phyloP scores from a whole-genome alignment of 92 coral and sea anemone species.

The Palythoa heliodiscus region DNA sequence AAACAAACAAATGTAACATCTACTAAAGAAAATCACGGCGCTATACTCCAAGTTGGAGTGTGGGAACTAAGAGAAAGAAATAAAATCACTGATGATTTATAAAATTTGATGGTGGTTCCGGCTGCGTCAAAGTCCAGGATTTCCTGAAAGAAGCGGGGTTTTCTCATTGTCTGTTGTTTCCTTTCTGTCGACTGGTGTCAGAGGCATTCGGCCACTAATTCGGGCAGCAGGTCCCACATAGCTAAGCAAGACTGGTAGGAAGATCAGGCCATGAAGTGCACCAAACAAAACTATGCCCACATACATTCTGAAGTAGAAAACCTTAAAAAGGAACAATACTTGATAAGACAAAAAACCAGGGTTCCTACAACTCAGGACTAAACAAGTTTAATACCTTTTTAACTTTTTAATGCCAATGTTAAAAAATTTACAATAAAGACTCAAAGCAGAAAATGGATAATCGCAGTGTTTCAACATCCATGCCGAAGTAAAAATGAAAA shows the following conservation, averaged over 20 bases:
- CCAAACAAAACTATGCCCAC: slow-evolving; percentile 94
- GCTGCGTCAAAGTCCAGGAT: slow-evolving; percentile 10
- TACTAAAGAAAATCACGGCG: no score
- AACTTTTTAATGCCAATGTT: no score
- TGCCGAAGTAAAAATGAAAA: no score
- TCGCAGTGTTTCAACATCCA: no score
- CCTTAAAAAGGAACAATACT: slow-evolving; percentile 63
- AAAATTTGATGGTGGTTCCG: background rate
- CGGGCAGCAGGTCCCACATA: slow-evolving; percentile 82
- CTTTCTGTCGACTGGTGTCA: slow-evolving; percentile 9
- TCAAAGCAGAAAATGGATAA: no score
- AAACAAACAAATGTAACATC: no score
- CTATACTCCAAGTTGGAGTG: no score
- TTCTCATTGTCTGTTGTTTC: background rate
- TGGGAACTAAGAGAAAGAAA: background rate
- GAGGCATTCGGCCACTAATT: slow-evolving; percentile 6
- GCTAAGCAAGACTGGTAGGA: slow-evolving; percentile 90
- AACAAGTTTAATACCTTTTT: no score
- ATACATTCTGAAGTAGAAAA: slow-evolving; percentile 99
- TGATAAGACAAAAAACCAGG: background rate
- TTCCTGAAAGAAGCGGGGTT: slow-evolving; percentile 31
- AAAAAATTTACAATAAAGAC: background rate
- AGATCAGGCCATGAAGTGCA: slow-evolving; percentile 88
- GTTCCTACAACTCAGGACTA: background rate
- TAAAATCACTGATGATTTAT: background rate